Base-by-base conservation (phyloP, 2,888 invertebrate genomes). In the Mycalesis mineus region DNA sequence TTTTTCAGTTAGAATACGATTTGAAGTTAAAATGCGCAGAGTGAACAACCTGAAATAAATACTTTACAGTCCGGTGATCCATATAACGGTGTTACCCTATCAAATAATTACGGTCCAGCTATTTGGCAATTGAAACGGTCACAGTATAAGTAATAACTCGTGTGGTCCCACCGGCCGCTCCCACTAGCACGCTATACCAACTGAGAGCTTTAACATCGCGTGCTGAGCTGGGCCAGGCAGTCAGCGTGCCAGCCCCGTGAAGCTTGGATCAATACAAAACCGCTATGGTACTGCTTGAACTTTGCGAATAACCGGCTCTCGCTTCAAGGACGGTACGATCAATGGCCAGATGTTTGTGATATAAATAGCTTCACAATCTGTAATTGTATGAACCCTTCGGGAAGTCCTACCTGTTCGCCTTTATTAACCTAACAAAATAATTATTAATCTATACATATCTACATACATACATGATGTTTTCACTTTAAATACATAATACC, bases 131-230 rank as follows among this genome's bases (percentile, higher is more conserved):
- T 52, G 41, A 15, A 50, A 44, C 42, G 28, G 39, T 39, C 17
- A 52, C 50, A 60, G 53, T 40, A 31, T 28, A 62, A 63, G 60
- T 60, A 59, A 59, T 52, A 60, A 57, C 54, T 57, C 57, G 52
- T 56, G 60, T 62, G 56, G 56, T 60, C 45, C 59, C 55, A 62
- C 61, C 55, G 61, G 76, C 70, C 78, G 74, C 78, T 74, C 77
- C 78, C 73, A 69, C 63, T 68, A 74, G 73, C 73, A 73, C 71
- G 69, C 71, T 65, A 52, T 52, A 17, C 33, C 17, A 41, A 75
- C 75, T 73, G 73, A 73, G 67, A 67, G 39, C 9, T 15, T 65
- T 65, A 69, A 71, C 73, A 62, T 84, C 75, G 84, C 86, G 86
- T 85, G 86, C 69, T 69, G 60, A 41, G 29, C 66, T 5, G 22